These are phyloP conservation scores for Aelia acuminata DNA, from an alignment of 2,888 invertebrate species.

Conservation along the genomic window DNA sequence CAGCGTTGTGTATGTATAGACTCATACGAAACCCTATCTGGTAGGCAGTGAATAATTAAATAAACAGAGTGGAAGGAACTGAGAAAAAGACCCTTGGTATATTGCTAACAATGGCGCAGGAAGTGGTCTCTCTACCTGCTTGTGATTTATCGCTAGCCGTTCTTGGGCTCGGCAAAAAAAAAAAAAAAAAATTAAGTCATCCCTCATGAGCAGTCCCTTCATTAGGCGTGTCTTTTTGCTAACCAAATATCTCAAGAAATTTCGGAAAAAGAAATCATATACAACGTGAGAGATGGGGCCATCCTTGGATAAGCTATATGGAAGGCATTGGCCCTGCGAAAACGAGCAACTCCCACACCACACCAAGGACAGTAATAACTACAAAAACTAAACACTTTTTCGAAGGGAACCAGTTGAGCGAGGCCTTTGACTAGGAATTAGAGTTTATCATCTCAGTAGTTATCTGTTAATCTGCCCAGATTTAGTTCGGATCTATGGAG, in stretches of 20 bases:
- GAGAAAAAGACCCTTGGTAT: background rate
- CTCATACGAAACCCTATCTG: conserved; percentile 12
- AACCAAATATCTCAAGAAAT: background rate
- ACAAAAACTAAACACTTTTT: conserved; percentile 17
- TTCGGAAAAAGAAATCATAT: background rate
- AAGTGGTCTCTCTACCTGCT: conserved; percentile 31
- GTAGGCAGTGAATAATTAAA: conserved; percentile 36
- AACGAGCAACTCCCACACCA: background rate
- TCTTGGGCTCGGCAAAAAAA: background rate
- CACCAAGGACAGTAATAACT: background rate
- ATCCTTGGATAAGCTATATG: background rate
- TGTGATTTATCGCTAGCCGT: conserved; percentile 11
- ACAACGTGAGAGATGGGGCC: no score
- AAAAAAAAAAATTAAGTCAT: conserved; percentile 32
- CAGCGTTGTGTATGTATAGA: background rate
- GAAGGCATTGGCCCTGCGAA: background rate
- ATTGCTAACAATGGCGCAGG: conserved; percentile 42
- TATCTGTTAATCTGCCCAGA: background rate
- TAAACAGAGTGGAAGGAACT: background rate
- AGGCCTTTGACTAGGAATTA: conserved; percentile 12
- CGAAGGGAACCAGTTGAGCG: background rate
- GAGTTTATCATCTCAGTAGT: background rate
- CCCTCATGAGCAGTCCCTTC: background rate
- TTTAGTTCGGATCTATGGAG: conserved; percentile 7
- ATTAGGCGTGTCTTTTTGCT: background rate